phyloP scores from a whole-genome alignment of 1,140 invertebrate species.

The Ditylenchus dipsaci region DNA sequence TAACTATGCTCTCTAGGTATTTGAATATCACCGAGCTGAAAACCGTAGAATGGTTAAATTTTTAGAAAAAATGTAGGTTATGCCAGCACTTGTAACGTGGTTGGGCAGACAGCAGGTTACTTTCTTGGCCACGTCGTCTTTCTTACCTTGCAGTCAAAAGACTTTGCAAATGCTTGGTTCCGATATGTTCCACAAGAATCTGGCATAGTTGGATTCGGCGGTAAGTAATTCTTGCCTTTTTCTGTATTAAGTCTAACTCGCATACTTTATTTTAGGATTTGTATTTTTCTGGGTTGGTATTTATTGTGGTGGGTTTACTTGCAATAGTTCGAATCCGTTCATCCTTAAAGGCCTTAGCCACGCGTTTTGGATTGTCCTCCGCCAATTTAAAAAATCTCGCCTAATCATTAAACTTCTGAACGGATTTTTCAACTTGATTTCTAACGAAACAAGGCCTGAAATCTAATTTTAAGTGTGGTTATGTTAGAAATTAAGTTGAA shows the following conservation, averaged over 20 bases:
- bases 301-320: slow-evolving; percentile 67
- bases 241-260: slow-evolving; percentile 1
- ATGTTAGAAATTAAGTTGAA: too few relatives aligned
- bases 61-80: slow-evolving; percentile 82
- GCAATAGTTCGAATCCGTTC: too few relatives aligned
- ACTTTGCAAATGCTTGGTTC: slow-evolving; percentile 90
- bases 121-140: slow-evolving; percentile 96
- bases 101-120: slow-evolving; percentile 96
- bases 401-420: too few relatives aligned
- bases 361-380: too few relatives aligned
- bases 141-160: slow-evolving; percentile 88
- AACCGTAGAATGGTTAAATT: too few relatives aligned
- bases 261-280: slow-evolving; percentile 68
- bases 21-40: background rate
- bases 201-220: slow-evolving; percentile 78
- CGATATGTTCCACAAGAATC: slow-evolving; percentile 68
- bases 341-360: too few relatives aligned
- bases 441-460: too few relatives aligned
- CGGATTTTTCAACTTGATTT: too few relatives aligned
- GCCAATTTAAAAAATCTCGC: too few relatives aligned
- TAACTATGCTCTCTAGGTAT: slow-evolving; percentile 86
- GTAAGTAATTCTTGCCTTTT: slow-evolving; percentile 59
- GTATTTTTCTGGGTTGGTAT: slow-evolving; percentile 90
- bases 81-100: slow-evolving; percentile 92
- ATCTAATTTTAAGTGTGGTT: too few relatives aligned